Conservation (phyloP, 2,797 vertebrate species). For the Gymnoscopelus braueri region DNA sequence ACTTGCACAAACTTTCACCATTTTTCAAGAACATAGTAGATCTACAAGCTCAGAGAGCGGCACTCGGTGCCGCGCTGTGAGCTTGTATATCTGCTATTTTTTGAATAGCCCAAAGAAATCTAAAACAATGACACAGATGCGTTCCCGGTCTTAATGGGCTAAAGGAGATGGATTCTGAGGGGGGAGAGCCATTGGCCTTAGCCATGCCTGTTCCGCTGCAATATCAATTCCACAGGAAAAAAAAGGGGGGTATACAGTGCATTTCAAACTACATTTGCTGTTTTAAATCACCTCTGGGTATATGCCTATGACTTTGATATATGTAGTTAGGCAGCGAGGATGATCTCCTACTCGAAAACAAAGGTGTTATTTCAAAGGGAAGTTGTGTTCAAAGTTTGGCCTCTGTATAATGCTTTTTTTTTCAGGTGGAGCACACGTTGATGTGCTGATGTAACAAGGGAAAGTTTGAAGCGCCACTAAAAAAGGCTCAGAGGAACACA, state of each 20-base stretch:
- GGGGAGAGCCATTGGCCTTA: constrained; percentile 50
- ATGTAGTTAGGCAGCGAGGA: not conserved
- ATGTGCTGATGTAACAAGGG: too few species aligned
- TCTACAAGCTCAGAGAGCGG: too few species aligned
- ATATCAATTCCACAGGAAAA: constrained; percentile 35
- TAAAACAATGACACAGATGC: too few species aligned
- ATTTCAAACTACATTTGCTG: not conserved
- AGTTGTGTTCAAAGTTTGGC: not conserved
- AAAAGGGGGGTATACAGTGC: not conserved
- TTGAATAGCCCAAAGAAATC: too few species aligned
- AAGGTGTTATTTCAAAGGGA: not conserved
- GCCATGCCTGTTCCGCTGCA: constrained; percentile 32
- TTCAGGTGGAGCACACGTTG: too few species aligned
- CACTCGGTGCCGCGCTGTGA: too few species aligned
- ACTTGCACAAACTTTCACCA: too few species aligned
- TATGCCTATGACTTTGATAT: not conserved
- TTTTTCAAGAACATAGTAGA: too few species aligned
- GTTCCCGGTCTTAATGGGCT: too few species aligned
- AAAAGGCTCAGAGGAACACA: not conserved
- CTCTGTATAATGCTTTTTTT: too few species aligned
- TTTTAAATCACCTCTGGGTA: constrained; percentile 2
- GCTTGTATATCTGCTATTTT: too few species aligned
- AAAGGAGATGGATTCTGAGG: constrained; percentile 62
- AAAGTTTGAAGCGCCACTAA: too few species aligned
- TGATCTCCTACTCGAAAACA: not conserved